Evolutionary conservation across 2,888 invertebrate genomes (phyloP).

Genomic region (Tetheella fluctuosa): DNA sequence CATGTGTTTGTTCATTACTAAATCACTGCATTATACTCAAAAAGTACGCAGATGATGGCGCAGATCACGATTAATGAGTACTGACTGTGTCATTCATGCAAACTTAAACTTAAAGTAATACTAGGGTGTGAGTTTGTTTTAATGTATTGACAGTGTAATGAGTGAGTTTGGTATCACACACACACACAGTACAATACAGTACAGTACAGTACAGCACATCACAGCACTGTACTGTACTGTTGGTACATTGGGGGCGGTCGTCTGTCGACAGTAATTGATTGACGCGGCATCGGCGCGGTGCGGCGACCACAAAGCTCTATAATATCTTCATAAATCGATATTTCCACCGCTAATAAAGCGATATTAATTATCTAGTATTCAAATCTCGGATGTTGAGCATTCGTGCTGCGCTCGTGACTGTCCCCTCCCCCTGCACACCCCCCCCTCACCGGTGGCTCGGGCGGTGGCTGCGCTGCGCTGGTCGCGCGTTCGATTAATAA

Average conservation of each 20-base stretch:
- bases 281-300: conserved; percentile 39
- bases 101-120: too few relatives aligned
- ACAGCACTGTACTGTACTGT: neutral
- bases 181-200: too few relatives aligned
- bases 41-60: too few relatives aligned
- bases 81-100: too few relatives aligned
- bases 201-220: too few relatives aligned
- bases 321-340: conserved; percentile 80
- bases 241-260: conserved; percentile 12
- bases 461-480: conserved; percentile 11
- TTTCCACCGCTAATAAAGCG: conserved; percentile 80
- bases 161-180: too few relatives aligned
- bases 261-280: conserved; percentile 44
- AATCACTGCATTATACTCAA: too few relatives aligned
- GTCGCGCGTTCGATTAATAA: conserved; percentile 35
- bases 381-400: conserved; percentile 74
- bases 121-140: too few relatives aligned
- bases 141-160: too few relatives aligned
- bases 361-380: conserved; percentile 84
- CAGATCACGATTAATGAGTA: too few relatives aligned
- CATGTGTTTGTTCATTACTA: too few relatives aligned
- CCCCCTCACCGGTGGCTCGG: conserved; percentile 35
- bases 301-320: conserved; percentile 70
- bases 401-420: conserved; percentile 71
- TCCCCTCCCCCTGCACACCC: conserved; percentile 30